Evolutionary conservation across 2,888 invertebrate genomes (phyloP), one percentile per base, ranked within the genome.

Genomic region (Hipparchia semele): DNA sequence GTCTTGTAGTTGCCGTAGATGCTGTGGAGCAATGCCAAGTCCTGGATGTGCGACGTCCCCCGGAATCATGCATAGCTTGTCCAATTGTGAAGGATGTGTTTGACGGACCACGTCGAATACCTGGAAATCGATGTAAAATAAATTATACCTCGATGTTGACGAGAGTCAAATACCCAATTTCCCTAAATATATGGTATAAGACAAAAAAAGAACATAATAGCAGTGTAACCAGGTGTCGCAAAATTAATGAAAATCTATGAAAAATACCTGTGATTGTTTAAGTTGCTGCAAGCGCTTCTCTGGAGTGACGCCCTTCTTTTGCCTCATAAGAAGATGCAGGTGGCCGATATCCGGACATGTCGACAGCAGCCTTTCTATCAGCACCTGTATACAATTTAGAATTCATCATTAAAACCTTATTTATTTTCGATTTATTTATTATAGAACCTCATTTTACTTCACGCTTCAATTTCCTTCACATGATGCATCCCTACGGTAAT

Each of bases 291-390:
- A 84, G 13, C 95, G 83, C 75, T 93, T 90, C 77, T 90, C 90
- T 0, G 96, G 94, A 6, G 92, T 83, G 46, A 94, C 89, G 1
- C 95, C 95, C 74, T 94, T 84, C 86, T 96, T 96, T 49, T 94
- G 92, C 45, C 96, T 83, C 83, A 96, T 90, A 68, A 96, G 91
- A 51, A 96, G 87, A 83, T 95, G 96, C 62, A 97, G 91, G 12
- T 88, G 90, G 10, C 92, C 93, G 46, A 97, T 87, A 9, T 95
- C 95, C 0, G 96, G 96, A 80, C 96, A 96, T 12, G 96, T 95
- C 73, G 96, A 87, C 53, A 97, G 90, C 12, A 97, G 87, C 76
- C 97, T 96, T 86, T 97, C 97, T n/a, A 97, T 94, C 59, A 97
- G 86, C 56, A 94, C 93, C 94, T 94, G 81, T 2, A 75, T 46